Percentiles rank a stretch among this genome's conserved stretches.
These are phyloP conservation scores for Calliphora vicina DNA, from an alignment of 1,140 invertebrate genomes.

Conservation along the genomic window DNA sequence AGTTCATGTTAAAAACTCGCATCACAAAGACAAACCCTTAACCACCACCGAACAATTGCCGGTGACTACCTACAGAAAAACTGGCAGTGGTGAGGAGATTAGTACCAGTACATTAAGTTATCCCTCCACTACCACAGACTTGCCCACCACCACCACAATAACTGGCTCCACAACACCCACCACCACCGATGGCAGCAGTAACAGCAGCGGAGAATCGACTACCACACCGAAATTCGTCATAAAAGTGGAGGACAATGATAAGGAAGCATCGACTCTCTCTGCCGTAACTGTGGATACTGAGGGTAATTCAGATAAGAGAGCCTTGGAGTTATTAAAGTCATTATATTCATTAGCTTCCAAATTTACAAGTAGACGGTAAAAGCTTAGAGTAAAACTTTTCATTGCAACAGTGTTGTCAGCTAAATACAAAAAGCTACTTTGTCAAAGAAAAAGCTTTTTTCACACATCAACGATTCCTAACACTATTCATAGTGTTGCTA, in stretches of 20 bases:
- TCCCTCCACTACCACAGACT: conserved; percentile 42
- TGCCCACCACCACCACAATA: conserved; percentile 5
- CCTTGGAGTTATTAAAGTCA: conserved; percentile 80
- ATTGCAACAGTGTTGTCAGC: conserved; percentile 22
- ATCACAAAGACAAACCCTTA: conserved; percentile 47
- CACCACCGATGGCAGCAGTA: conserved; percentile 41
- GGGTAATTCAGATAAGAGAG: conserved; percentile 72
- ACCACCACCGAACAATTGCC: conserved; percentile 45
- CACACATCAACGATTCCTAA: too few relatives aligned
- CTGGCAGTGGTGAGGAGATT: conserved; percentile 33
- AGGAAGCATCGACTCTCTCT: conserved; percentile 42
- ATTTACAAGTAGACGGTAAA: conserved; percentile 65
- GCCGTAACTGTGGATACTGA: conserved; percentile 26
- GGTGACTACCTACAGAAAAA: conserved; percentile 37
- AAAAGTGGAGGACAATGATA: conserved; percentile 53
- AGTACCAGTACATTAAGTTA: conserved; percentile 49
- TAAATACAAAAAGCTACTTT: not conserved
- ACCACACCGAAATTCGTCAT: conserved; percentile 61
- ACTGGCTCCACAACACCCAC: conserved; percentile 42
- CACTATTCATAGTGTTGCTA: too few relatives aligned
- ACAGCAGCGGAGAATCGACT: conserved; percentile 51
- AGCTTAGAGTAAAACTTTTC: conserved; percentile 11
- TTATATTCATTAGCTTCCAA: conserved; percentile 82
- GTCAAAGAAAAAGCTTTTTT: too few relatives aligned
- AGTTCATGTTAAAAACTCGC: conserved; percentile 44